Evolutionary conservation across 2,797 vertebrate species (phyloP).

Genomic region (Mastacembelus armatus): DNA sequence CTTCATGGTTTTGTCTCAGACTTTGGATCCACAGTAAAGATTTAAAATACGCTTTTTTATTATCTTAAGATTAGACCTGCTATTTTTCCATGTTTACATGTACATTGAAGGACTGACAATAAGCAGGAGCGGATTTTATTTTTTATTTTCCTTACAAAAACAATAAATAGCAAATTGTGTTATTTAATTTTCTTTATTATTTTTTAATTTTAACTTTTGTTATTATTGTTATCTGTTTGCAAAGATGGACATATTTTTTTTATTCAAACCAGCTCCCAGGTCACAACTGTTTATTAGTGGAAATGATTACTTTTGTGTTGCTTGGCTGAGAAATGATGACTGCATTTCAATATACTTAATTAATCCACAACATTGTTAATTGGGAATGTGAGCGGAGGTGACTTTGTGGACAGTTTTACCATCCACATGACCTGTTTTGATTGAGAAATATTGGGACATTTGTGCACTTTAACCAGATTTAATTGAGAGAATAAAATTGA

Average conservation of each 20-base stretch:
- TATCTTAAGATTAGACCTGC: background rate
- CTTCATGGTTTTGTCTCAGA: background rate
- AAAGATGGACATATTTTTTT: background rate
- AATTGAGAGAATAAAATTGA: too few relatives aligned
- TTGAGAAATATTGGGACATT: background rate
- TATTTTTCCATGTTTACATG: background rate
- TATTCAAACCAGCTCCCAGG: background rate
- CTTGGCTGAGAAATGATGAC: background rate
- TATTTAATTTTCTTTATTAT: too few relatives aligned
- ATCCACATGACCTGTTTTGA: background rate
- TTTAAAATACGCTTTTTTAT: background rate
- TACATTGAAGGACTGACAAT: conserved; percentile 6
- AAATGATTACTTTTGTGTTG: background rate
- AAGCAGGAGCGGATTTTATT: too few relatives aligned
- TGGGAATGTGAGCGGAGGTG: background rate
- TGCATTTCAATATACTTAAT: background rate
- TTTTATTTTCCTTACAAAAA: too few relatives aligned
- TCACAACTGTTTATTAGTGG: background rate
- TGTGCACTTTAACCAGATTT: background rate
- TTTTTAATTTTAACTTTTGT: too few relatives aligned
- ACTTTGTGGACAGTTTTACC: background rate
- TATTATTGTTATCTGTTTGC: background rate
- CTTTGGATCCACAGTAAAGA: background rate
- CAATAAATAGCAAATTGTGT: too few relatives aligned
- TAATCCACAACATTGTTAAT: background rate